Evolutionary conservation across 2,888 invertebrate species (phyloP).

Genomic region (Hirtodrosophila trivittata): DNA sequence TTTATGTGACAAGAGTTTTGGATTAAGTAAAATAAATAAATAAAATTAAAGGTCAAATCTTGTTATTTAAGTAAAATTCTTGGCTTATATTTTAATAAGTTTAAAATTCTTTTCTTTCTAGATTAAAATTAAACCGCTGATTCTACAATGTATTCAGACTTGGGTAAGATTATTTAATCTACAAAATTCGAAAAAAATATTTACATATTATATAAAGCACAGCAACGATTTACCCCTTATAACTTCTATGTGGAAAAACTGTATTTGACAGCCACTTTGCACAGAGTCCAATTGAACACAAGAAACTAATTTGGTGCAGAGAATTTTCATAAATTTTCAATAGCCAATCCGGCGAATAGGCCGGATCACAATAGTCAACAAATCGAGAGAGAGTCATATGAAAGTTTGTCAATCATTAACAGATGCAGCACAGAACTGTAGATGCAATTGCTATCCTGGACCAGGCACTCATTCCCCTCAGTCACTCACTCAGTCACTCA

Average conservation of each 20-base stretch:
- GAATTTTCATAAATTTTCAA: constrained; percentile 50
- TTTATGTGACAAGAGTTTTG: no score
- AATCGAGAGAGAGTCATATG: constrained; percentile 18
- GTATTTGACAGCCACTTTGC: constrained; percentile 28
- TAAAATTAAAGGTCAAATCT: no score
- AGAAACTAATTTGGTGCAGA: constrained; percentile 35
- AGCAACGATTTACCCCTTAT: background rate
- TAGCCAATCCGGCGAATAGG: constrained; percentile 25
- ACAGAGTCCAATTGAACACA: constrained; percentile 18
- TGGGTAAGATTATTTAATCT: no score
- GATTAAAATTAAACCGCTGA: no score
- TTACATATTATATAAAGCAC: background rate
- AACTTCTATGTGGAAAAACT: background rate
- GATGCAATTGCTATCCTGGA: constrained; percentile 25
- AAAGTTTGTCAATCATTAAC: constrained; percentile 51
- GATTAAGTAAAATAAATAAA: no score
- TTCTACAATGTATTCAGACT: no score
- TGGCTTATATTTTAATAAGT: no score
- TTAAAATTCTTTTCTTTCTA: no score
- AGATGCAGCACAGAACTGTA: constrained; percentile 15
- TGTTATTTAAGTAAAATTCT: no score
- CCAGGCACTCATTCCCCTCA: no score
- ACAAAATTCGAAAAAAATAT: no score
- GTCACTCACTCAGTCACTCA: constrained; percentile 16
- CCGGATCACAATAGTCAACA: background rate